Percentiles rank a stretch among this genome's conserved stretches.
Conservation (phyloP, 92 coral and sea anemone species). For the Porites divaricata region DNA sequence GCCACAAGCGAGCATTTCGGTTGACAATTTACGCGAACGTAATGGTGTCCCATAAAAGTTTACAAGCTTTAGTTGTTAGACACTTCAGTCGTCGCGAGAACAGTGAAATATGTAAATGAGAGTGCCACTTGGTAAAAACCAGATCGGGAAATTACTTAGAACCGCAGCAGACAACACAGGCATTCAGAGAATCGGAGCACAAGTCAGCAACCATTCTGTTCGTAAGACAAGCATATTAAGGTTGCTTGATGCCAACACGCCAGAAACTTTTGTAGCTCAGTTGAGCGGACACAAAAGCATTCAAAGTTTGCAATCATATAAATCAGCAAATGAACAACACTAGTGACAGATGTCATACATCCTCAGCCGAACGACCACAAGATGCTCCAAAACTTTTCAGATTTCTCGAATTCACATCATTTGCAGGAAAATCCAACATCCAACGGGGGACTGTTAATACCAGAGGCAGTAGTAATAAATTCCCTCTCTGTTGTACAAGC, state of each 20-base stretch:
- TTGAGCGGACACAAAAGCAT: conserved; percentile 58
- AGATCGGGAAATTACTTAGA: conserved; percentile 58
- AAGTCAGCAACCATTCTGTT: conserved; percentile 47
- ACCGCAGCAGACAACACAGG: conserved; percentile 45
- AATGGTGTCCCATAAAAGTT: conserved; percentile 50
- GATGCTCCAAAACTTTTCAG: background rate
- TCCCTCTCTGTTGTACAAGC: conserved; percentile 16
- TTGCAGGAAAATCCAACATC: background rate
- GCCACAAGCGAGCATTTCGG: conserved; percentile 56
- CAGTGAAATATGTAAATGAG: conserved; percentile 44
- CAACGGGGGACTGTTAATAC: background rate
- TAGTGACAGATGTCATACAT: conserved; percentile 48
- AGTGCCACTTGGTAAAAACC: conserved; percentile 61
- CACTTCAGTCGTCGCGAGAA: conserved; percentile 4
- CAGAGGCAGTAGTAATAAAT: background rate
- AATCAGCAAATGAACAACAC: conserved; percentile 34
- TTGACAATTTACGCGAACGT: conserved; percentile 61
- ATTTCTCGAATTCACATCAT: background rate
- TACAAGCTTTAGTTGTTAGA: conserved; percentile 59
- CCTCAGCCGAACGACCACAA: conserved; percentile 22
- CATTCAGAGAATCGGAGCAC: conserved; percentile 38
- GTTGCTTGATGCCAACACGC: conserved; percentile 32
- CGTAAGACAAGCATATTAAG: conserved; percentile 40
- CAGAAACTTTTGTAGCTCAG: conserved; percentile 46
- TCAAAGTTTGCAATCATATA: conserved; percentile 42